Base-by-base conservation (phyloP, 2,113 vertebrate genomes). In the Paracanthobrama guichenoti region DNA sequence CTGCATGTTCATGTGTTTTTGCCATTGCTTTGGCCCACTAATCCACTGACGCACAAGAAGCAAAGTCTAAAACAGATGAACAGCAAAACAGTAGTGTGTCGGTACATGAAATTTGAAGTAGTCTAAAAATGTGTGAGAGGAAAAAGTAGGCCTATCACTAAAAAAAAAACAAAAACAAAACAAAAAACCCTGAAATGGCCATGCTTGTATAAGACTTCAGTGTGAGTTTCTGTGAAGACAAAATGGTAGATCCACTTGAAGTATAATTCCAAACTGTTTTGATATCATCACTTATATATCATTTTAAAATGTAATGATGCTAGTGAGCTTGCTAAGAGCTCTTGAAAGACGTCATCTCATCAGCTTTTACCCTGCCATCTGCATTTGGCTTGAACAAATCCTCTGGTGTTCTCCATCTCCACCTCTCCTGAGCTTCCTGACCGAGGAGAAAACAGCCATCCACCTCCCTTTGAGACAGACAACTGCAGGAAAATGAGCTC, bases 301-400 rank as follows among this genome's bases (percentile, higher is more conserved):
- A 57, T 57, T 77, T 55, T 76, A 76, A 55, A 73, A 73, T 24
- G n/a, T 73, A 73, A 73, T 48, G 69, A 72, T 14, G 12, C 69
- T 12, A 69, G 9, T 22, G 10, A 69, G 66, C 66, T 42, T 69
- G 35, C 35, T 73, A 46, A 73, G 69, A 73, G 18, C 74, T 39
- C 18, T 77, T 77, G 20, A 13, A 57, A 22, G 74, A 35, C 22
- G 74, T 39, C 11, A 28, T 53, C 24, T 14, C 67, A 24, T 73
- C 69, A 2, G n/a, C 69, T 73, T 73, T 73, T 26, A 46, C 42
- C 16, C 7, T 20, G 64, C 64, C 31, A 4, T 35, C 20, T 42
- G 10, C 35, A 69, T 69, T 69, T 42, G 35, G 35, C 35, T 42
- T n/a, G 66, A 35, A 22, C 9, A 69, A 42, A 42, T 69, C 35